Evolutionary conservation across 2,113 vertebrate species (phyloP).

Genomic region (Macquaria ambigua): DNA sequence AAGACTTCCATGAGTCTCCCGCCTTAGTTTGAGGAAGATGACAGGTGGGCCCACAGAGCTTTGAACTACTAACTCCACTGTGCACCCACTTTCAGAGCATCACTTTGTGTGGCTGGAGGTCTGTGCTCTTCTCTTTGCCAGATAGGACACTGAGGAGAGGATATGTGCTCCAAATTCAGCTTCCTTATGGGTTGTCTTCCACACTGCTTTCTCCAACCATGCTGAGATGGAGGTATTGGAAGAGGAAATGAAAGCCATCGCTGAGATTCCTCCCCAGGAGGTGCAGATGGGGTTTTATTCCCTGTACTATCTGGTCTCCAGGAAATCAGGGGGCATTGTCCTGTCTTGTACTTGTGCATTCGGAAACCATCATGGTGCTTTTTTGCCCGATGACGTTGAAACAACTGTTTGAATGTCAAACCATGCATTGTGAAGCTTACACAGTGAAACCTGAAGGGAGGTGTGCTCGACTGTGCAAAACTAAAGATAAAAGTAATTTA

Average conservation of each 20-base stretch:
- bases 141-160: conserved; percentile 5
- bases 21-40: not conserved
- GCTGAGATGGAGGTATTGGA: not conserved
- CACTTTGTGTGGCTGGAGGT: conserved; percentile 12
- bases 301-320: not conserved
- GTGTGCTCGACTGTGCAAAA: not conserved
- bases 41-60: conserved; percentile 32
- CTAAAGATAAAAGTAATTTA: not conserved
- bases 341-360: not conserved
- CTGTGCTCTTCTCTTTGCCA: not conserved
- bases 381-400: not conserved
- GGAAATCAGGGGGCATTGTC: not conserved
- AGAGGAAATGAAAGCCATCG: conserved; percentile 21
- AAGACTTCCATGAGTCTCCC: not conserved
- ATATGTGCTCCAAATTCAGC: conserved; percentile 33
- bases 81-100: not conserved
- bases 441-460: not conserved
- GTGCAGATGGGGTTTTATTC: not conserved
- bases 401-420: not conserved
- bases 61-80: conserved; percentile 22
- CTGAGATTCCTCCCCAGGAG: not conserved
- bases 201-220: conserved; percentile 5
- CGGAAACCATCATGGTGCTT: not conserved
- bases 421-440: not conserved
- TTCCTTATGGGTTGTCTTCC: conserved; percentile 3